Conservation (phyloP, 2,797 vertebrate species). For the Rhinoraja longicauda region DNA sequence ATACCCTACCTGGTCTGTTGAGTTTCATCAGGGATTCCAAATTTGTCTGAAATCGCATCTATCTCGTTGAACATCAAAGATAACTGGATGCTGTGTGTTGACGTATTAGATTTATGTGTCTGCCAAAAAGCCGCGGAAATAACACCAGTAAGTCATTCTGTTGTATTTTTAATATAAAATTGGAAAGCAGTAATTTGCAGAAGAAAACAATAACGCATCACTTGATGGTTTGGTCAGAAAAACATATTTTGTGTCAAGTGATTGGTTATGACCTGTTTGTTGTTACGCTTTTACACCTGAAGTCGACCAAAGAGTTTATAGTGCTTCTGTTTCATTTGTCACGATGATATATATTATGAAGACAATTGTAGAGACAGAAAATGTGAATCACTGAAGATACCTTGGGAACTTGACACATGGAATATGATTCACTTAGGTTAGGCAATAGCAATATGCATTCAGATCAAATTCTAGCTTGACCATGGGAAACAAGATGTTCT, state of each 20-base stretch:
- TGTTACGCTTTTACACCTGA: not conserved
- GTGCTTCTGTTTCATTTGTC: not conserved
- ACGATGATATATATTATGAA: not conserved
- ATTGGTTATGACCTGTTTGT: not conserved
- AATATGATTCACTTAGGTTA: not conserved
- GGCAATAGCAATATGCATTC: not conserved
- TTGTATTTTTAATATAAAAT: not conserved
- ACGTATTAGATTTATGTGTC: not conserved
- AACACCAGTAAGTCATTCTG: not conserved
- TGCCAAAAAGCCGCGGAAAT: not conserved
- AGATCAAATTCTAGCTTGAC: not conserved
- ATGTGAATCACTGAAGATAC: no score
- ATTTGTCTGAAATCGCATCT: not conserved
- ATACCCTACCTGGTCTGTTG: no score
- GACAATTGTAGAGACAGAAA: not conserved
- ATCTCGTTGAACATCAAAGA: not conserved
- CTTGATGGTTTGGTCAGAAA: not conserved
- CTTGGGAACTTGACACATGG: not conserved
- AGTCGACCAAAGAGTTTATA: not conserved
- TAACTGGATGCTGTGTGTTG: not conserved
- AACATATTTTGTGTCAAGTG: not conserved
- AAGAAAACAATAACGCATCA: not conserved
- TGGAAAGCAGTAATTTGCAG: not conserved
- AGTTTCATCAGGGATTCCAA: not conserved
- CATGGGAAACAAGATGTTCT: not conserved